Conservation (phyloP, 2,888 invertebrate species). For the Harpalus rufipes region DNA sequence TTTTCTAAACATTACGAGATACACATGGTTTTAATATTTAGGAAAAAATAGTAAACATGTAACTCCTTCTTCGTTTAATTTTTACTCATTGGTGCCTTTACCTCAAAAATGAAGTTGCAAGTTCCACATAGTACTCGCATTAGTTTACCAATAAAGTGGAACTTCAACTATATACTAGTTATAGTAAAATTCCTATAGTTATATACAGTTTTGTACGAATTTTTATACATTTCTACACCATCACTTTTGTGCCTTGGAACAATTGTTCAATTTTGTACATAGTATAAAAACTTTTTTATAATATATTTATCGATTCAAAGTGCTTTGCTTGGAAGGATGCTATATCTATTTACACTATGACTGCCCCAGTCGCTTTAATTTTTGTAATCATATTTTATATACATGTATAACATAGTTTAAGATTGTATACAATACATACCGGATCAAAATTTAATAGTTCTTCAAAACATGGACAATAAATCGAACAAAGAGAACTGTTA, state of each 20-base stretch:
- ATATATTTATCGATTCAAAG: constrained; percentile 47
- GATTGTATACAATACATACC: constrained; percentile 40
- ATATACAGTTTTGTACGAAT: constrained; percentile 50
- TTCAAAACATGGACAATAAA: background rate
- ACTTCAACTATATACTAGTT: constrained; percentile 1
- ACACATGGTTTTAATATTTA: too few species aligned
- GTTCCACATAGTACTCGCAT: background rate
- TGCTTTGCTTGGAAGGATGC: constrained; percentile 65
- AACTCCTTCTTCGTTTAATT: background rate
- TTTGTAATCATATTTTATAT: constrained; percentile 56
- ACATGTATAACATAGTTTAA: constrained; percentile 27
- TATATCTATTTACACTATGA: constrained; percentile 52
- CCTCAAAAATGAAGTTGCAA: constrained; percentile 14
- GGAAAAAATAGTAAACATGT: background rate
- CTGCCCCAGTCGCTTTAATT: constrained; percentile 64
- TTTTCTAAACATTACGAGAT: too few species aligned
- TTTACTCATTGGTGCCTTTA: constrained; percentile 54
- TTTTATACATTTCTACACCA: constrained; percentile 63
- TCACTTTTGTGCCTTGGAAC: constrained; percentile 65
- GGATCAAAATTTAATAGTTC: constrained; percentile 17
- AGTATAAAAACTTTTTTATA: constrained; percentile 53
- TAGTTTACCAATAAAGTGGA: background rate
- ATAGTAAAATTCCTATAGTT: constrained; percentile 52
- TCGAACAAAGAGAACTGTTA: background rate
- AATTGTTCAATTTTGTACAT: constrained; percentile 57